A percentile compares a stretch with the other conserved stretches of the same genome.
These are phyloP conservation scores for Cryptocheilus praepositus DNA, from an alignment of 2,888 invertebrate genomes.

Conservation along the genomic window DNA sequence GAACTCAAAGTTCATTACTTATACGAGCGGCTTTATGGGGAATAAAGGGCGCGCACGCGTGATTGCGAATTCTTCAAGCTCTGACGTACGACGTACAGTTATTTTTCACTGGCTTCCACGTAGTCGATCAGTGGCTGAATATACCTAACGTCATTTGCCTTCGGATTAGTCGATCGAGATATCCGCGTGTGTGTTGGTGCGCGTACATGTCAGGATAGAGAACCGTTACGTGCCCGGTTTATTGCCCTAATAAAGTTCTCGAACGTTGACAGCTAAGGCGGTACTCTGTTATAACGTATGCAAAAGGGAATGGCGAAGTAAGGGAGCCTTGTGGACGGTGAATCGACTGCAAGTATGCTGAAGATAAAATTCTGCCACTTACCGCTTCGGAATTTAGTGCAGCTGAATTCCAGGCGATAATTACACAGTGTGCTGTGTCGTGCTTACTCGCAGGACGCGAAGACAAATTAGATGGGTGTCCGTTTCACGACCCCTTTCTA, in stretches of 20 bases:
- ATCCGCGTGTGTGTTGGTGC: not conserved
- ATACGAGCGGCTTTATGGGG: too few species aligned
- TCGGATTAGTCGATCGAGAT: not conserved
- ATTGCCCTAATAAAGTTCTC: constrained; percentile 8
- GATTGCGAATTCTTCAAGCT: too few species aligned
- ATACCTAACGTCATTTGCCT: too few species aligned
- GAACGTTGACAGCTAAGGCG: constrained; percentile 8
- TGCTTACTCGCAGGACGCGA: constrained; percentile 34
- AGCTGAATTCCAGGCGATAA: constrained; percentile 48
- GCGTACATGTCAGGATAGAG: not conserved
- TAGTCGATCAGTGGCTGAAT: too few species aligned
- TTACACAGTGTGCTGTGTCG: constrained; percentile 50
- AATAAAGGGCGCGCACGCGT: too few species aligned
- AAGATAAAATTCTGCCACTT: constrained; percentile 45
- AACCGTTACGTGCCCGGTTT: too few species aligned
- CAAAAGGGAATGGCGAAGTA: not conserved
- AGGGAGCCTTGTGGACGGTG: constrained; percentile 6
- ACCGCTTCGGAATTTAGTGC: constrained; percentile 39
- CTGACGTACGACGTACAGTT: too few species aligned
- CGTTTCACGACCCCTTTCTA: constrained; percentile 26
- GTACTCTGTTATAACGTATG: constrained; percentile 1
- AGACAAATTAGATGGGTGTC: constrained; percentile 50
- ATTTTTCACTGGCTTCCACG: too few species aligned
- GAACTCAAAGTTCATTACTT: too few species aligned
- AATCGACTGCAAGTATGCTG: constrained; percentile 24